Evolutionary conservation across 30 jellyfish, hydroid and myxozoan genomes (phyloP), one percentile per base, ranked within the genome.

Genomic region (Turritopsis dohrnii): DNA sequence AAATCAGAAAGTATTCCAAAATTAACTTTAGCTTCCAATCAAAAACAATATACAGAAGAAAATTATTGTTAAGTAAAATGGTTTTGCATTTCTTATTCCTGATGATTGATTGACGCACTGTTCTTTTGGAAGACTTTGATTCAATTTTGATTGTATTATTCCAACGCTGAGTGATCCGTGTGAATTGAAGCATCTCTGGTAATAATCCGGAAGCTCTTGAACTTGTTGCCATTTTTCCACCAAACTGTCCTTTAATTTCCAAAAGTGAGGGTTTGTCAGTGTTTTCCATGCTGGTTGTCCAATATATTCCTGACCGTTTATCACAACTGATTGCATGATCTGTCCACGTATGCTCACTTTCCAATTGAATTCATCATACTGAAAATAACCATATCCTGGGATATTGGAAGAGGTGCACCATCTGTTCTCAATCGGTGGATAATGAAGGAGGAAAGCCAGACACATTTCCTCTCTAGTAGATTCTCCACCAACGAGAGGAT

Each of bases 381-480:
- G 60, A 13, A 41, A 41, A 5, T 41, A 13, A 13, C 60, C 60
- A 41, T 3, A 41, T 3, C 60, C 60, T 41, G 60, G 60, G 5
- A 41, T 41, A 13, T 41, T 41, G 60, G 13, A 3, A 20, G 94
- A 66, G 19, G 54, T 16, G 84, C 96, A 88, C 19, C 29, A 18
- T 0, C 83, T 66, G n/a, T 82, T 52, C 52, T 75, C 76, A 31
- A 72, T 88, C 1, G 82, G 82, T 25, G 96, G 96, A 73, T 88
- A 88, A 66, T 88, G 84, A 85, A 82, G 52, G 30, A 88, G 75
- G 83, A 88, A 88, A 28, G 86, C 76, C 74, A 88, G 71, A 81
- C 96, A 88, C 96, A 88, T 88, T 77, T 88, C 96, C 31, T 88
- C 89, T 3, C 66, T 83, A 8, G 96, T 88, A 72, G 96, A 71